Base-by-base conservation (phyloP, 2,113 vertebrate species). In the Ellobius talpinus region DNA sequence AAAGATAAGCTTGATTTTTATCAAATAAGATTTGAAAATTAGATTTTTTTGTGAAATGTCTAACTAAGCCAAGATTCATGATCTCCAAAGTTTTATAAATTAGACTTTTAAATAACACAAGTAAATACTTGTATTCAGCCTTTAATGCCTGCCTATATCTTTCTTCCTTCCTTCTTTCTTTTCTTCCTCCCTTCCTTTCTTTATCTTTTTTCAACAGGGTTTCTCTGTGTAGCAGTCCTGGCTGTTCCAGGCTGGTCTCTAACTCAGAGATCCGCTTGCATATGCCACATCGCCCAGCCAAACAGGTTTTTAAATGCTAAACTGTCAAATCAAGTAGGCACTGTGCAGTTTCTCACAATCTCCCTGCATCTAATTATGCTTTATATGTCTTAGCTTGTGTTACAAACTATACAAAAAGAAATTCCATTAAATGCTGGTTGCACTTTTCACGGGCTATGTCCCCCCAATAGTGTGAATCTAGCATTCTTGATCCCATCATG, bases 1-100 rank as follows among this genome's bases (percentile, higher is more conserved):
- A 96, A 96, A 74, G 72, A 95, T 82, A 85, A 95, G 82, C 82
- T 94, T 91, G 55, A 93, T 91, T 91, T 26, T 91, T 79, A 94
- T 74, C 81, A 91, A 92, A 63, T 96, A 70, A 92, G 7, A 84
- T 36, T 61, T 93, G 50, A 84, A 96, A 91, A 93, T 85, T 31
- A 91, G 33, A 92, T 72, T 79, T 31, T 31, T 61, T 55, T 93
- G 47, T 26, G 29, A 65, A 91, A 39, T 93, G 89, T 72, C 47
- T 79, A 93, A 45, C 29, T 85, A 89, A 88, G 66, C 13, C 31
- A 89, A 96, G 58, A 72, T 26, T 72, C 88, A 47, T 70, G 36
- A 6, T 66, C 79, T 42, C 70, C 24, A 72, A 84, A 39, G 19
- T 87, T 96, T 92, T 61, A 82, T 77, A 95, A 88, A 86, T 85